These are phyloP conservation scores for Microlaimidae sp. DNA, from an alignment of 2,888 invertebrate species.

Conservation along the genomic window DNA sequence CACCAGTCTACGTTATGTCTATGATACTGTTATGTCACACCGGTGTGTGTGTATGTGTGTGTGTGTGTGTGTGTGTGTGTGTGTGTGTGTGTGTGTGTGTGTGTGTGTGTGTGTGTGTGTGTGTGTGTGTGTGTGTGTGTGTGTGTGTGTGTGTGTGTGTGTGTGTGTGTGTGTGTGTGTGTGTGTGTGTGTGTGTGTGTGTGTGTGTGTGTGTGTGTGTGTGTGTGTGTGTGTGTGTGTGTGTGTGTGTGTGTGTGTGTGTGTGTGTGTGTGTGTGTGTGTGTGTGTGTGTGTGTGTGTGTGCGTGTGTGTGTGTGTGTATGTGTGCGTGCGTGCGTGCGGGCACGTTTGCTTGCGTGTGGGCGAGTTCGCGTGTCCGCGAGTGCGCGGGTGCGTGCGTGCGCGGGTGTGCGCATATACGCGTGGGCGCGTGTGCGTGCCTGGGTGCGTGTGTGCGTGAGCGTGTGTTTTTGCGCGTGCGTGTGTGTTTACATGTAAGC, in stretches of 20 bases:
- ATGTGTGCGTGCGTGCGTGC: no score
- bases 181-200: neutral
- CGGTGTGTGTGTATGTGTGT: constrained; percentile 6
- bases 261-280: neutral
- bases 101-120: constrained; percentile 8
- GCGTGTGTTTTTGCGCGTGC: no score
- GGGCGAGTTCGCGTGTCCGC: no score
- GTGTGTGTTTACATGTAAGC: no score
- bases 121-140: constrained; percentile 8
- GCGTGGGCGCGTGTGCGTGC: neutral
- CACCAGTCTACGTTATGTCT: no score
- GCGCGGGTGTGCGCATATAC: neutral
- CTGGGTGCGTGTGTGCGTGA: neutral
- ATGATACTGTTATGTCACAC: neutral
- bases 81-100: constrained; percentile 8
- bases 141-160: constrained; percentile 8
- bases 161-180: constrained; percentile 4
- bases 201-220: no score
- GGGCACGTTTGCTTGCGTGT: no score
- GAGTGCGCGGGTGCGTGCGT: no score
- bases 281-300: neutral
- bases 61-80: constrained; percentile 8
- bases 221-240: no score
- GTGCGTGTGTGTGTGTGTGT: no score
- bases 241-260: neutral